A percentile compares a stretch with the other conserved stretches of the same genome.
Evolutionary conservation across 2,888 invertebrate genomes (phyloP).

Genomic region (Cremastobaeus sp.): DNA sequence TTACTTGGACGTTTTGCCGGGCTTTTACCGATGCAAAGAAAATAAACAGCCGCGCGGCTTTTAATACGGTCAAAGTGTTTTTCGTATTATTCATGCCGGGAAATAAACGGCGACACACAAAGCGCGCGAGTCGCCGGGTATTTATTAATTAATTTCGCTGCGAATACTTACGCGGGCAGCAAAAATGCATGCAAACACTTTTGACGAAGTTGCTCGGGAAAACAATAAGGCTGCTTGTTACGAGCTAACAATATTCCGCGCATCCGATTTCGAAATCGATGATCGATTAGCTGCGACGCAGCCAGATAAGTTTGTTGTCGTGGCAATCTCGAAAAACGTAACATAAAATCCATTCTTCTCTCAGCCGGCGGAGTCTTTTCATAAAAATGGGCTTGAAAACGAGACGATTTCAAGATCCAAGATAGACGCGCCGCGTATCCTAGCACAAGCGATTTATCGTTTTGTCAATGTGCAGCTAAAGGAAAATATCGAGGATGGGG

Average conservation of each 20-base stretch:
- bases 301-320: constrained; percentile 31
- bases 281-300: constrained; percentile 50
- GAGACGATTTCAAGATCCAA: constrained; percentile 53
- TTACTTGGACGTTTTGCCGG: constrained; percentile 46
- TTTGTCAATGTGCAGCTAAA: constrained; percentile 49
- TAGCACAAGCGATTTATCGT: constrained; percentile 55
- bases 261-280: constrained; percentile 53
- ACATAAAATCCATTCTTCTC: constrained; percentile 51
- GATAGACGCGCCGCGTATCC: constrained; percentile 34
- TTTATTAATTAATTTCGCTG: too few relatives aligned
- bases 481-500: constrained; percentile 56
- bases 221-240: constrained; percentile 24
- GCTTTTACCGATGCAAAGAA: constrained; percentile 16
- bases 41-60: constrained; percentile 31
- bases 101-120: too few relatives aligned
- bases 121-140: too few relatives aligned
- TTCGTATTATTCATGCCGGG: constrained; percentile 16
- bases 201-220: constrained; percentile 18
- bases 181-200: constrained; percentile 20
- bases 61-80: constrained; percentile 22
- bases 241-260: constrained; percentile 33
- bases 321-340: constrained; percentile 48
- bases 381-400: constrained; percentile 57
- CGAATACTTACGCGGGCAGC: too few relatives aligned
- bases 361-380: constrained; percentile 47